Conservation (phyloP, 2,113 vertebrate genomes). For the Zosterops japonicus region DNA sequence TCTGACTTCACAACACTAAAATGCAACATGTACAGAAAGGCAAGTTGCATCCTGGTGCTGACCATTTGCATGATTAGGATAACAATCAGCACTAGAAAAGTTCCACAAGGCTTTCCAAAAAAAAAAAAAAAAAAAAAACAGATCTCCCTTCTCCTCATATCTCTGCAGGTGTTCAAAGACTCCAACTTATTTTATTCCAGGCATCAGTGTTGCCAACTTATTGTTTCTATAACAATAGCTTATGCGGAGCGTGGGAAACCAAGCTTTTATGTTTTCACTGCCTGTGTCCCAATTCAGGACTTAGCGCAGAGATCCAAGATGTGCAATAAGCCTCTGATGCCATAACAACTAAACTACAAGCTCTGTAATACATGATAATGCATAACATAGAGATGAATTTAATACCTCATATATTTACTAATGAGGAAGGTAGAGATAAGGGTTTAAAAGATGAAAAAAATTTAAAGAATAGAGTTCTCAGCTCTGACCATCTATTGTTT, state of each 20-base stretch:
- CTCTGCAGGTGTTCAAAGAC: slow-evolving; percentile 63
- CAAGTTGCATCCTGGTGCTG: background rate
- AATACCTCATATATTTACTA: background rate
- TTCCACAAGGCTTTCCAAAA: background rate
- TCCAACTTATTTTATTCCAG: slow-evolving; percentile 42
- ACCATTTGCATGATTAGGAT: background rate
- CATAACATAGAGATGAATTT: background rate
- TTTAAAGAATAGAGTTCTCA: background rate
- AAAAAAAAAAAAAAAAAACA: background rate
- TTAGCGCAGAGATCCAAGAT: background rate
- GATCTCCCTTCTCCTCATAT: background rate
- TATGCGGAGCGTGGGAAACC: slow-evolving; percentile 70
- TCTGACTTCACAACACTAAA: background rate
- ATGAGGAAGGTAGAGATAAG: background rate
- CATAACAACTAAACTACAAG: background rate
- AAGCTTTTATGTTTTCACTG: slow-evolving; percentile 59
- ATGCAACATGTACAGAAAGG: background rate
- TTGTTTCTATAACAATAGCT: slow-evolving; percentile 79
- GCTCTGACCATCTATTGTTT: background rate
- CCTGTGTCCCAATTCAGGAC: slow-evolving; percentile 23
- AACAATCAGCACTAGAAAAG: background rate
- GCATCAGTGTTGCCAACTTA: slow-evolving; percentile 65
- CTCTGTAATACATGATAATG: background rate
- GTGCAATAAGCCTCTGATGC: background rate
- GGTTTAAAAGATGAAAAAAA: background rate